These are phyloP conservation scores for Shinisaurus crocodilurus DNA, from an alignment of 2,113 vertebrate genomes.

Conservation along the genomic window DNA sequence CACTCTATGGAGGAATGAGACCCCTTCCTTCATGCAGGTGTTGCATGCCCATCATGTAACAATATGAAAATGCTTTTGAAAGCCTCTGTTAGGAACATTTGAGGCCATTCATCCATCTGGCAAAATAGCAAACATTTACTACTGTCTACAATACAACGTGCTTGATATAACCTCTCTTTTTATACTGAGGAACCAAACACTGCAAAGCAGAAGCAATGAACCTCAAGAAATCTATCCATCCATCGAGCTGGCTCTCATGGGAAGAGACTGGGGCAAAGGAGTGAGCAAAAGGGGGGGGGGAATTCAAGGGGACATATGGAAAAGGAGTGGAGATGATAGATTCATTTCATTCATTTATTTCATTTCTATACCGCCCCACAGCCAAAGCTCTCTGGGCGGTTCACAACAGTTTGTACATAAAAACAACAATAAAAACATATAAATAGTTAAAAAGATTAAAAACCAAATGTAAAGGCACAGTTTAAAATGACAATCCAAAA, in stretches of 20 bases:
- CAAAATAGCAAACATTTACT: slow-evolving; percentile 57
- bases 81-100: slow-evolving; percentile 33
- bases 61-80: slow-evolving; percentile 32
- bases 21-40: slow-evolving; percentile 61
- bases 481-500: no score
- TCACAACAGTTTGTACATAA: no score
- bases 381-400: no score
- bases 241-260: slow-evolving; percentile 17
- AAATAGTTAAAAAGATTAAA: no score
- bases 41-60: neutral
- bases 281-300: slow-evolving; percentile 28
- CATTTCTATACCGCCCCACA: no score
- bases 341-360: no score
- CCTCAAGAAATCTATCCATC: slow-evolving; percentile 3
- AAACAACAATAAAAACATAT: no score
- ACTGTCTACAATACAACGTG: slow-evolving; percentile 41
- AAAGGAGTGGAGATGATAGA: slow-evolving; percentile 3
- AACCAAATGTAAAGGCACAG: no score
- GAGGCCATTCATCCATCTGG: slow-evolving; percentile 65
- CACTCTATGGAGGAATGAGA: slow-evolving; percentile 53
- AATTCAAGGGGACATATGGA: slow-evolving; percentile 42
- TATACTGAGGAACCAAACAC: slow-evolving; percentile 42
- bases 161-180: slow-evolving; percentile 60
- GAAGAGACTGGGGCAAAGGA: neutral
- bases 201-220: slow-evolving; percentile 57